Conservation (phyloP, 92 coral and sea anemone species). For the Palythoa grandis region DNA sequence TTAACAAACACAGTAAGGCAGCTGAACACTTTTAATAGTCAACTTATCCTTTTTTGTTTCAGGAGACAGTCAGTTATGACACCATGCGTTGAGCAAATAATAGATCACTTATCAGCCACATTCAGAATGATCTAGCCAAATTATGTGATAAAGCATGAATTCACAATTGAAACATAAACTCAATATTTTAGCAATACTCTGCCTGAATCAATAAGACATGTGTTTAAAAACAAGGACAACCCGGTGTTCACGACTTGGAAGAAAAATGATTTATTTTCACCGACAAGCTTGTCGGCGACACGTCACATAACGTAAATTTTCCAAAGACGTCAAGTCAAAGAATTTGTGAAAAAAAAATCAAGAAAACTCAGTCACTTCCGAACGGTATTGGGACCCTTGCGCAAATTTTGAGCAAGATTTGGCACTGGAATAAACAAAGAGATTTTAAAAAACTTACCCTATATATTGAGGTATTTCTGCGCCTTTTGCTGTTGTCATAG, state of each 20-base stretch:
- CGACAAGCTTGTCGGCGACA: not conserved
- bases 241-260: not conserved
- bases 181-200: not conserved
- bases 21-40: too few species aligned
- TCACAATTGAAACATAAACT: too few species aligned
- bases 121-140: too few species aligned
- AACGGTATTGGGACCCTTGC: not conserved
- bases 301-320: not conserved
- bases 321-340: not conserved
- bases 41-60: too few species aligned
- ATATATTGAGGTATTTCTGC: slow-evolving; percentile 72
- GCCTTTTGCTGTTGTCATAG: slow-evolving; percentile 75
- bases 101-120: too few species aligned
- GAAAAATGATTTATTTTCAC: not conserved
- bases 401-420: not conserved
- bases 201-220: not conserved
- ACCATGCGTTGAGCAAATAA: too few species aligned
- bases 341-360: not conserved
- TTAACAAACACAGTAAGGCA: too few species aligned
- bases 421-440: not conserved
- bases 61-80: too few species aligned
- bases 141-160: too few species aligned
- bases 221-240: not conserved
- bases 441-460: slow-evolving; percentile 61
- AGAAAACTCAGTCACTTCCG: not conserved